Conservation (phyloP, 1,140 invertebrate genomes). For the Zaprionus tsacasi region DNA sequence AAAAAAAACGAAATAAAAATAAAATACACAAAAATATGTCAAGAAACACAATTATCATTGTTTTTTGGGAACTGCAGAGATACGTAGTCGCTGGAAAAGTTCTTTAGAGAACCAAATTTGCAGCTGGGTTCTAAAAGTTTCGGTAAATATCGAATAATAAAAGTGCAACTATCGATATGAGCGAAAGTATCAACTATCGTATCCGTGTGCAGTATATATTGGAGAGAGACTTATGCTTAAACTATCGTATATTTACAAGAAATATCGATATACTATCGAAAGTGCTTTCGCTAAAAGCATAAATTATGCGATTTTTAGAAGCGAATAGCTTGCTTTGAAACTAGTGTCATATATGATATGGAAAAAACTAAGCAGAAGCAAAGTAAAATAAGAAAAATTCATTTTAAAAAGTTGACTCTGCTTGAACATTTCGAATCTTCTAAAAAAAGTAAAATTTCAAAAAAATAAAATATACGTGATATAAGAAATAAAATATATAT, state of each 20-base stretch:
- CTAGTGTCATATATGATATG: no score
- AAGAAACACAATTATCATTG: background rate
- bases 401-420: no score
- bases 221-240: no score
- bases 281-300: no score
- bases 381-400: no score
- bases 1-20: conserved; percentile 14
- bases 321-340: no score
- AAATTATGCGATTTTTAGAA: no score
- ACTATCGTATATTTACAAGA: no score
- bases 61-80: background rate
- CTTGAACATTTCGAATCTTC: background rate
- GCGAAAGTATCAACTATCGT: conserved; percentile 10
- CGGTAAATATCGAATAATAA: background rate
- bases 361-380: no score
- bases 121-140: background rate
- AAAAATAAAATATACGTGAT: background rate
- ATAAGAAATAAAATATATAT: background rate
- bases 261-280: no score
- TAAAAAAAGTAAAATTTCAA: background rate
- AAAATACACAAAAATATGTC: conserved; percentile 10
- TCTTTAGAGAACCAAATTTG: background rate
- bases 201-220: background rate
- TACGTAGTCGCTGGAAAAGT: no score
- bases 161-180: conserved; percentile 22